Percentiles rank a stretch among this genome's conserved stretches.
These are phyloP conservation scores for Diadema setosum DNA, from an alignment of 35 echinoderm and acorn worm genomes.

Conservation along the genomic window DNA sequence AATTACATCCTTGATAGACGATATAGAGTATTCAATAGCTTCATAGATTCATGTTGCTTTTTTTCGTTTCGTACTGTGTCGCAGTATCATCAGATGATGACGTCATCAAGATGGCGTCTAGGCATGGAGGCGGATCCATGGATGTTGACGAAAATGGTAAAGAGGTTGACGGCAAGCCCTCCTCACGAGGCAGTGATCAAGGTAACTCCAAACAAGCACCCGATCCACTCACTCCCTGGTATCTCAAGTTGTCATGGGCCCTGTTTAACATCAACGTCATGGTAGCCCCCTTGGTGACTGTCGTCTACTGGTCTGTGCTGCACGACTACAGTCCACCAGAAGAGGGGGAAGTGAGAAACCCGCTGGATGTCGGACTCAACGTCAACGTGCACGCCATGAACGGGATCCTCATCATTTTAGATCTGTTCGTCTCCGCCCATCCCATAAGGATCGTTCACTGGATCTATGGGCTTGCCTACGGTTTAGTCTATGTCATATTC, in stretches of 20 bases:
- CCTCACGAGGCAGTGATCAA: no score
- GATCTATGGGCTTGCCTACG: background rate
- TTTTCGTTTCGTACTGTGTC: no score
- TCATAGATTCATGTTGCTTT: no score
- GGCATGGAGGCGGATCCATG: no score
- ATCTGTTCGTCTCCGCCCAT: conserved; percentile 10
- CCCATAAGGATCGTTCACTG: conserved; percentile 17
- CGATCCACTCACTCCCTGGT: no score
- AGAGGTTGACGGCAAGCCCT: no score
- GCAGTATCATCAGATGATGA: no score
- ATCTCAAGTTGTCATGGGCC: conserved; percentile 3
- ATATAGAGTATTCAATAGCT: no score
- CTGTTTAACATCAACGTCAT: conserved; percentile 14
- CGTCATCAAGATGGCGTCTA: no score
- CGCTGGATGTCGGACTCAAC: background rate
- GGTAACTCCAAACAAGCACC: no score
- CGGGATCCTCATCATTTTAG: background rate
- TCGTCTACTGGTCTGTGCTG: conserved; percentile 14
- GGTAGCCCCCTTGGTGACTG: background rate
- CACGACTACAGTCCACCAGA: background rate
- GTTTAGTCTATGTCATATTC: conserved; percentile 9
- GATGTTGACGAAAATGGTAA: no score
- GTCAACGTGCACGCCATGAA: conserved; percentile 35
- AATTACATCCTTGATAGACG: no score
- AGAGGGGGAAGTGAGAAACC: background rate